These are phyloP conservation scores for Caerostris darwini DNA, from an alignment of 1,140 invertebrate species.

Conservation along the genomic window DNA sequence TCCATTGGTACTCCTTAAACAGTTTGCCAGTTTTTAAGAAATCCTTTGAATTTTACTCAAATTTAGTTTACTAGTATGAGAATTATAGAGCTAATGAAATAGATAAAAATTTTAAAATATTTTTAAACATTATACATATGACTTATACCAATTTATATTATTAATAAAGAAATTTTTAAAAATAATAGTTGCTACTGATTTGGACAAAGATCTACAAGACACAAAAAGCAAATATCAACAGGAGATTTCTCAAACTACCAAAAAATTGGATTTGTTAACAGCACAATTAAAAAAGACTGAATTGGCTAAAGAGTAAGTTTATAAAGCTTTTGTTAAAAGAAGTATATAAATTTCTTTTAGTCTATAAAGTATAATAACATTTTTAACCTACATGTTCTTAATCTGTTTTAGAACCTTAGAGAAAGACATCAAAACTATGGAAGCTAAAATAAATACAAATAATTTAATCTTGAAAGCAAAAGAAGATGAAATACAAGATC, in stretches of 20 bases:
- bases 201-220: constrained; percentile 68
- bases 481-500: constrained; percentile 28
- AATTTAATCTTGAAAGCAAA: background rate
- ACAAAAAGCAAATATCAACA: constrained; percentile 55
- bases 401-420: constrained; percentile 12
- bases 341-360: background rate
- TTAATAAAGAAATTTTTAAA: background rate
- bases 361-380: background rate
- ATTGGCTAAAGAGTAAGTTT: constrained; percentile 29
- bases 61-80: too few relatives aligned
- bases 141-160: background rate
- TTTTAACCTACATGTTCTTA: background rate
- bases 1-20: too few relatives aligned
- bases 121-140: too few relatives aligned
- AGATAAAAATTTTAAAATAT: too few relatives aligned
- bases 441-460: background rate
- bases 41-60: too few relatives aligned
- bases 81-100: too few relatives aligned
- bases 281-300: constrained; percentile 57
- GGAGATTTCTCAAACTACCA: constrained; percentile 23
- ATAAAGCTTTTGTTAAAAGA: background rate
- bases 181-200: constrained; percentile 18
- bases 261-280: constrained; percentile 54
- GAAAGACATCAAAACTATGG: constrained; percentile 6
- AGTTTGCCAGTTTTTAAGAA: too few relatives aligned